Evolutionary conservation across 2,888 invertebrate genomes (phyloP).

Genomic region (Chouioia cunea): DNA sequence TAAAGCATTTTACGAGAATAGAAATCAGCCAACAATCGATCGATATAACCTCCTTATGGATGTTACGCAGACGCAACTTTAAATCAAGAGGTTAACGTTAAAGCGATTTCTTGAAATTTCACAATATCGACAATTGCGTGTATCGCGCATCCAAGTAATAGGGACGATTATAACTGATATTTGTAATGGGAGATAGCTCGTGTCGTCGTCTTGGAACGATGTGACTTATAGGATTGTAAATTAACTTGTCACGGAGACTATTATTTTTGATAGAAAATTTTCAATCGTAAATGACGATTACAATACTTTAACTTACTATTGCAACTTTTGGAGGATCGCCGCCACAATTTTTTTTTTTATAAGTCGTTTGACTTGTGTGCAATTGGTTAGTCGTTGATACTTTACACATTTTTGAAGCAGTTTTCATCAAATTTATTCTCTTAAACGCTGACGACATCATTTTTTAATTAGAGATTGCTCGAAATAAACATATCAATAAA

Average conservation of each 20-base stretch:
- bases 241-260: not conserved
- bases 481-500: too few species aligned
- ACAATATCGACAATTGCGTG: conserved; percentile 5
- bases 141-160: conserved; percentile 8
- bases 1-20: conserved; percentile 38
- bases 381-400: conserved; percentile 39
- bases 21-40: conserved; percentile 27
- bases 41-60: not conserved
- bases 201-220: not conserved
- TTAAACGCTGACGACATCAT: not conserved
- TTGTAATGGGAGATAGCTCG: conserved; percentile 5
- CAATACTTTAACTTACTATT: conserved; percentile 42
- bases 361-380: conserved; percentile 43
- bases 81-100: not conserved
- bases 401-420: not conserved
- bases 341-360: conserved; percentile 26
- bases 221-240: too few species aligned
- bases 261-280: not conserved
- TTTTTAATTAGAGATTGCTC: conserved; percentile 1
- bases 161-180: not conserved
- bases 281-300: not conserved
- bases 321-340: conserved; percentile 51
- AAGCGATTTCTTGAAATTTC: conserved; percentile 9
- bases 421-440: not conserved
- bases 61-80: not conserved